A percentile compares a stretch with the other conserved stretches of the same genome.
Evolutionary conservation across 2,888 invertebrate species (phyloP).

Genomic region (Torymus auratus): DNA sequence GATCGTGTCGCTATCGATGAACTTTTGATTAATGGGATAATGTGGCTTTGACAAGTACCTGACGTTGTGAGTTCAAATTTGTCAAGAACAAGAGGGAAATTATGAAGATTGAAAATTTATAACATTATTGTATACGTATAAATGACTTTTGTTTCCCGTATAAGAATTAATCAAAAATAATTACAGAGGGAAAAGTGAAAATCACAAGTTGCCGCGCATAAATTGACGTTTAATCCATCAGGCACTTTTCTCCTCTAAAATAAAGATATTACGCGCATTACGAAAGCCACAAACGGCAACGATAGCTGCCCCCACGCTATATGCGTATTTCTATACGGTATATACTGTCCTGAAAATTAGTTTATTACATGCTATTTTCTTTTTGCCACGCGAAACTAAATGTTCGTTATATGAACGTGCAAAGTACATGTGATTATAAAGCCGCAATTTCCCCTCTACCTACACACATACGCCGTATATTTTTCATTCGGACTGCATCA

Average conservation of each 20-base stretch:
- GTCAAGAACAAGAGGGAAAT: no score
- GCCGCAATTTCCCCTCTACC: slow-evolving; percentile 13
- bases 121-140: no score
- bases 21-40: no score
- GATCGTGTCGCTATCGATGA: no score
- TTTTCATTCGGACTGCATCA: slow-evolving; percentile 32
- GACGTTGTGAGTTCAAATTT: no score
- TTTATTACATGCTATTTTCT: slow-evolving; percentile 65
- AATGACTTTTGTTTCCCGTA: no score
- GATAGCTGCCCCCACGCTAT: slow-evolving; percentile 57
- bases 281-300: slow-evolving; percentile 63
- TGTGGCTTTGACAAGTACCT: no score
- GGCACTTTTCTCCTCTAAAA: slow-evolving; percentile 16
- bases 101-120: no score
- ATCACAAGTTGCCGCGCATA: background rate
- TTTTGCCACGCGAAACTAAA: slow-evolving; percentile 52
- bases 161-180: slow-evolving; percentile 4
- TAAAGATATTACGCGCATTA: slow-evolving; percentile 59
- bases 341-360: slow-evolving; percentile 65
- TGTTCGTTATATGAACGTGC: slow-evolving; percentile 42
- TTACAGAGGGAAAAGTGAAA: background rate
- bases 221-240: slow-evolving; percentile 31
- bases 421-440: slow-evolving; percentile 36
- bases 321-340: slow-evolving; percentile 60
- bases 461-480: background rate